Evolutionary conservation across 2,888 invertebrate species (phyloP), one percentile per base, ranked within the genome.

Genomic region (Gortyna flavago): DNA sequence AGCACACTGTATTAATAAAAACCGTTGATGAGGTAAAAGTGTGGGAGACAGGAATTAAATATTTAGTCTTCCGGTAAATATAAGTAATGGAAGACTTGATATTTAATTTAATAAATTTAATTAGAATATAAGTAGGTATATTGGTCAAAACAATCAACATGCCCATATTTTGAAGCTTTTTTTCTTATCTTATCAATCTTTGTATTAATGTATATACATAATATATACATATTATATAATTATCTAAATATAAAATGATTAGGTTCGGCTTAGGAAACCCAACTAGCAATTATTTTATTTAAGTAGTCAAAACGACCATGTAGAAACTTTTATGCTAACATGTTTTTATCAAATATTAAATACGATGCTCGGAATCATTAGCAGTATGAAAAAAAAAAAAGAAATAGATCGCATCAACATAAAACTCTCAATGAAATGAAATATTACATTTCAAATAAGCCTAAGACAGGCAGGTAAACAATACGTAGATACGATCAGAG

Each of bases 401-500:
- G 9, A 69, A 0, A 51, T 13, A 70, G 16, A 48, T 74, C 16
- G 35, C 25, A 75, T 71, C 44, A 65, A 69, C 51, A 73, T 69
- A 59, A 65, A 44, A 61, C 35, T 5, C 3, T 38, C 18, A 57
- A 70, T 51, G 38, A 62, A 62, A 70, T 48, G 66, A 68, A 75
- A 74, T 77, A 83, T 72, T 66, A 78, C 71, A 81, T 82, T 82
- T 70, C 41, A 66, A 75, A 75, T 61, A 66, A 64, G 38, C 62
- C 48, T 54, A 54, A 77, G 16, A 78, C 70, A 80, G 77, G 77
- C 72, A 87, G 44, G 41, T 29, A 80, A 84, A 81, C 76, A 73
- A 41, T 77, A 79, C 62, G 65, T 29, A 77, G 85, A 88, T 89
- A 89, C 77, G 84, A 89, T 89, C 85, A 74, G 65, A 87, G 74